Base-by-base conservation (phyloP, 37 sponge, comb jelly and placozoan genomes). In the Lycopodina hypogea region DNA sequence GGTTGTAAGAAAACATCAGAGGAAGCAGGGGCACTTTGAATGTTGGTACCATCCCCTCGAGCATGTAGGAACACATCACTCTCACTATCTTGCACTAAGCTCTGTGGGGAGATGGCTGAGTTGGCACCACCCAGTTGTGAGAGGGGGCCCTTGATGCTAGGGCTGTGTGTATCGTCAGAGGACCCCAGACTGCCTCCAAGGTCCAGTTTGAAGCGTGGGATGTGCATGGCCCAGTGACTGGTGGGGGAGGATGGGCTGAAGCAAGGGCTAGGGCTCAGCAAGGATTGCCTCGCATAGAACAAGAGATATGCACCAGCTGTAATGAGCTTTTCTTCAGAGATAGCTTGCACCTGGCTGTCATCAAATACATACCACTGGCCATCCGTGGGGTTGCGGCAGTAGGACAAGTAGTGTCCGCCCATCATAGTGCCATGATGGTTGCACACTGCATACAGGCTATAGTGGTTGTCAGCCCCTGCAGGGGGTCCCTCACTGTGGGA, bases 331-430 rank as follows among this genome's bases (percentile, higher is more conserved):
- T 84, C 75, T 32, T 84, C 82, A 21, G 79, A 37, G 3, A 93
- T 59, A 36, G 81, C 74, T 23, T 87, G 74, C 26, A 96, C 92
- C 0, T 35, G 39, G n/a, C 45, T 76, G 65, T 96, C 97, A 75
- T 96, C 95, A 50, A 72, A 87, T 24, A 36, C 35, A 74, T 91
- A 90, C 97, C 97, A 96, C 30, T 75, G 45, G 0, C 78, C 69
- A 37, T 80, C 81, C 19, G 69, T 72, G 1, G 92, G 92, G 40
- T 85, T 90, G 50, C 64, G 66, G 56, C 97, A 96, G 59, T 60
- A 83, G 28, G 97, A 92, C 14, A 87, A 94, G 78, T 96, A 96
- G 86, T 96, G 97, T 0, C 97, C 97, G 4, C 84, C 53, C 34
- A 32, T 86, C 92, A 96, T 81, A 64, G 66, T 80, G 0, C 97